Evolutionary conservation across 1,140 invertebrate species (phyloP).

Genomic region (Papilio glaucus): DNA sequence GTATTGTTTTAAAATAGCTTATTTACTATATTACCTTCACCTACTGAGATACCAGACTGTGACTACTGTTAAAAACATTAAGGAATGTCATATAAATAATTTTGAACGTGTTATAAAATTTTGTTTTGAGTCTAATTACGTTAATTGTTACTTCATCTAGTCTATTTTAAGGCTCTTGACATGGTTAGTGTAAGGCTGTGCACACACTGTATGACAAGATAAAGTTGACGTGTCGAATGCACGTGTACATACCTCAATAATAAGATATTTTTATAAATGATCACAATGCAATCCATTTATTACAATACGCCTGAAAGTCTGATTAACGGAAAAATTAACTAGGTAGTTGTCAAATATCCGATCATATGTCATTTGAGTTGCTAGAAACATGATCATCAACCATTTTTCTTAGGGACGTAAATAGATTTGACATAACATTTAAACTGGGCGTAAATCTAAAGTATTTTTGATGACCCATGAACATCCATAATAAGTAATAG

Average conservation of each 20-base stretch:
- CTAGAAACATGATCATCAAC: too few species aligned
- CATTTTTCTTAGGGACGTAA: too few species aligned
- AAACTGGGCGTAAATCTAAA: too few species aligned
- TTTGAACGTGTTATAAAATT: background rate
- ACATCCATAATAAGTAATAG: too few species aligned
- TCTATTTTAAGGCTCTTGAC: slow-evolving; percentile 10
- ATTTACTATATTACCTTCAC: slow-evolving; percentile 6
- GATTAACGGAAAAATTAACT: too few species aligned
- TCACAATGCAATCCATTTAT: too few species aligned
- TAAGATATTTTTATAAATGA: background rate
- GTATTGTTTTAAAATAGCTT: slow-evolving; percentile 3
- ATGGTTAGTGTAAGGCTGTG: slow-evolving; percentile 10
- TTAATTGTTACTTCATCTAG: slow-evolving; percentile 5
- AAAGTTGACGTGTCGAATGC: background rate
- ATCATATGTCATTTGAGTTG: too few species aligned
- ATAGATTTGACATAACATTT: too few species aligned
- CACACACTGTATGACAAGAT: background rate
- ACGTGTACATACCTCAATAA: background rate
- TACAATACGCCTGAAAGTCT: too few species aligned
- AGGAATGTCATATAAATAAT: background rate
- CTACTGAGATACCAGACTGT: background rate
- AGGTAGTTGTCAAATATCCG: too few species aligned
- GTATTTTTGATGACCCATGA: too few species aligned
- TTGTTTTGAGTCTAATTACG: background rate
- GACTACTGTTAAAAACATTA: background rate